phyloP scores from a whole-genome alignment of 2,797 vertebrate species.

The Tragelaphus eurycerus region DNA sequence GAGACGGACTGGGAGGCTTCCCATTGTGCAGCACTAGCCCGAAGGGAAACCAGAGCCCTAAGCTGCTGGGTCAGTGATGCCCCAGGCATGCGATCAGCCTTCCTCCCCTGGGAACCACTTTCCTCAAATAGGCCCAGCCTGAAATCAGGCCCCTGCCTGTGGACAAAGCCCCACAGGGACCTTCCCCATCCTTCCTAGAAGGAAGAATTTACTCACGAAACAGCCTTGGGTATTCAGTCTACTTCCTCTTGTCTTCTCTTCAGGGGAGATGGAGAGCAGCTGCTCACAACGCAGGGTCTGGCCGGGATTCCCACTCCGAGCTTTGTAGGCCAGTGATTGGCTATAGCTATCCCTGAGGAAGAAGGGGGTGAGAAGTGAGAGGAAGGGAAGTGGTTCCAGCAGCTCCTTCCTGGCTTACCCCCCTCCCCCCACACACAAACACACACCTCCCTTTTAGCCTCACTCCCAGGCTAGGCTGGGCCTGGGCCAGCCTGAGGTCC shows the following conservation, averaged over 20 bases:
- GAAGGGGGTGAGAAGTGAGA: constrained; percentile 35
- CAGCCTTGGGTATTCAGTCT: constrained; percentile 35
- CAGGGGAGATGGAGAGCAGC: constrained; percentile 38
- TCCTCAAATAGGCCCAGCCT: constrained; percentile 41
- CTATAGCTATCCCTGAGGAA: constrained; percentile 6
- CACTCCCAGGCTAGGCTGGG: constrained; percentile 15
- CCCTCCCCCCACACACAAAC: background rate
- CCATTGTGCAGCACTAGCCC: background rate
- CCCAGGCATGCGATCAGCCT: background rate
- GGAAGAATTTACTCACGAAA: constrained; percentile 59
- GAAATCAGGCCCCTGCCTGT: constrained; percentile 25
- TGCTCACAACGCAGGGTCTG: constrained; percentile 45
- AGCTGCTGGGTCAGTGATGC: constrained; percentile 20
- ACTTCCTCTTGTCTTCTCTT: constrained; percentile 56
- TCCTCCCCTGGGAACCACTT: constrained; percentile 30
- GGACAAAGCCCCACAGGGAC: background rate
- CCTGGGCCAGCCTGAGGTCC: constrained; percentile 46
- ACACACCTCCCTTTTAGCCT: background rate
- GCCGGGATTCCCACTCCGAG: background rate
- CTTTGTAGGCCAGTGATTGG: background rate
- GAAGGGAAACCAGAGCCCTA: constrained; percentile 34
- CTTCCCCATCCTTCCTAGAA: constrained; percentile 50
- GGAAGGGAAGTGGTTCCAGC: constrained; percentile 17
- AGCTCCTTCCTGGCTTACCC: constrained; percentile 33
- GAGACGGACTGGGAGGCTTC: constrained; percentile 12